Evolutionary conservation across 2,113 vertebrate genomes (phyloP).

Genomic region (Zosterops hypoxanthus): DNA sequence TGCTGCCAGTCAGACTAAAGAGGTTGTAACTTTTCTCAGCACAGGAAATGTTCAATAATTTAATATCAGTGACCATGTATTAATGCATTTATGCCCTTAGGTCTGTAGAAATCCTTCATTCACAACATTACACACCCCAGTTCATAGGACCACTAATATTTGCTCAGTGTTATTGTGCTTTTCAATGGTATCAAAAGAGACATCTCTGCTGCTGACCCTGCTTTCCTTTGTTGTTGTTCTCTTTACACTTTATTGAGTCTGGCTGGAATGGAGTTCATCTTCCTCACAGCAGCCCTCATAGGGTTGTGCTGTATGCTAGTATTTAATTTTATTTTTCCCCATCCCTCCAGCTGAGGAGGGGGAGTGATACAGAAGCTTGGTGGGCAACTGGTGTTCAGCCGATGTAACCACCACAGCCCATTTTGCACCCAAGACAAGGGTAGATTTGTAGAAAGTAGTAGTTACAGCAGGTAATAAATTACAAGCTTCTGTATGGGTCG

Average conservation of each 20-base stretch:
- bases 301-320: neutral
- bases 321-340: neutral
- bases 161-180: neutral
- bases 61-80: neutral
- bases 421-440: too few relatives aligned
- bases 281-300: rapidly evolving
- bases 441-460: too few relatives aligned
- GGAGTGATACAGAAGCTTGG: neutral
- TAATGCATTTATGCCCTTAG: neutral
- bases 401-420: too few relatives aligned
- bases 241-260: neutral
- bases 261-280: neutral
- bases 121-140: neutral
- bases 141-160: neutral
- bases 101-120: neutral
- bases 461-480: too few relatives aligned
- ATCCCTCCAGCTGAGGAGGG: neutral
- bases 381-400: neutral
- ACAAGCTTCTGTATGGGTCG: too few relatives aligned
- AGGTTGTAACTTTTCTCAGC: neutral
- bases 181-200: neutral
- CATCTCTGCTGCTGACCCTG: neutral
- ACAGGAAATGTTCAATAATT: neutral
- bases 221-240: neutral
- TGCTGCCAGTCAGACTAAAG: neutral